Percentiles rank a stretch among this genome's conserved stretches.
Evolutionary conservation across 1,140 invertebrate species (phyloP).

Genomic region (Bombus superbus): DNA sequence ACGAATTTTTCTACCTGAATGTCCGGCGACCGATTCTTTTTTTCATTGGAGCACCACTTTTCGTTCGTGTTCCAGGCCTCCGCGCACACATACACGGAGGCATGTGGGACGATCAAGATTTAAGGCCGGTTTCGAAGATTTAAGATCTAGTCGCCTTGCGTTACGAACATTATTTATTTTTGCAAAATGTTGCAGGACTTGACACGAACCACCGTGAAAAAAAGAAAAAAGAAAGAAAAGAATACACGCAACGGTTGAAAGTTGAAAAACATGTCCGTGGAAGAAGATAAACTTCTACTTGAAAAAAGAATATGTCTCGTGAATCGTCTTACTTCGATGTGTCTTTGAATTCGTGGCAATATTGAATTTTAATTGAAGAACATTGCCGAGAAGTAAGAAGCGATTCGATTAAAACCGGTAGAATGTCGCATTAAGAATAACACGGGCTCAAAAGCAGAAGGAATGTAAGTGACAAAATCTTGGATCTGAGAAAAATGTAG

Average conservation of each 20-base stretch:
- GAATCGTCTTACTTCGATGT: background rate
- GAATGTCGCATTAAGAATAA: background rate
- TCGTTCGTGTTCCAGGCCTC: background rate
- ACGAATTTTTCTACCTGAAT: background rate
- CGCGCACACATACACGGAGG: background rate
- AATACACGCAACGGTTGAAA: background rate
- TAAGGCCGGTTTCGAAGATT: slow-evolving; percentile 44
- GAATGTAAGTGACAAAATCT: too few species aligned
- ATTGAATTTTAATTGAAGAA: background rate
- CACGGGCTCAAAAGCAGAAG: too few species aligned
- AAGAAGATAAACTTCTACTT: background rate
- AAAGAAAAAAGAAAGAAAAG: background rate
- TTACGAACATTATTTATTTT: slow-evolving; percentile 26
- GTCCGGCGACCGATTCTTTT: background rate
- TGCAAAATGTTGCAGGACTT: slow-evolving; percentile 11
- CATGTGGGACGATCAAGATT: slow-evolving; percentile 46
- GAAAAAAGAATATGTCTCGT: background rate
- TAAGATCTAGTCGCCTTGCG: slow-evolving; percentile 27
- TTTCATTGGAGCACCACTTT: slow-evolving; percentile 26
- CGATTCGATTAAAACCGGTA: background rate
- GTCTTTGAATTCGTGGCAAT: background rate
- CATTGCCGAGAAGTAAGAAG: background rate
- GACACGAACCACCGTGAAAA: background rate
- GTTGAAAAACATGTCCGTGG: slow-evolving; percentile 15
- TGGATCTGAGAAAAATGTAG: background rate